Evolutionary conservation across 2,888 invertebrate species (phyloP).

Genomic region (Harmothoe impar): DNA sequence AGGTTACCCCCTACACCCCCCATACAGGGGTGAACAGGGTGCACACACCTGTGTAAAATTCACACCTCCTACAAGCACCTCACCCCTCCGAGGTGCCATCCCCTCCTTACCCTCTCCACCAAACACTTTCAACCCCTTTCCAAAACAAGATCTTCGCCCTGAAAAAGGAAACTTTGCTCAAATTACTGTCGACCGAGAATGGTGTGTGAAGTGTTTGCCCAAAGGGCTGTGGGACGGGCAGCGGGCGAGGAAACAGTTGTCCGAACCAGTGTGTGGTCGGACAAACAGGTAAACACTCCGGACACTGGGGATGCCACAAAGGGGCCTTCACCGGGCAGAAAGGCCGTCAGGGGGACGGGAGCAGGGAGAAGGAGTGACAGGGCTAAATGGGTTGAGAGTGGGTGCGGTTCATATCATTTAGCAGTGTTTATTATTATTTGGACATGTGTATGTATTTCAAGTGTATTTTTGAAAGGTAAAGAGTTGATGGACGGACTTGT

Average conservation of each 20-base stretch:
- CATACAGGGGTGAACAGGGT: constrained; percentile 14
- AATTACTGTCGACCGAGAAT: neutral
- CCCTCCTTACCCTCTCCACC: neutral
- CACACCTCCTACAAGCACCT: neutral
- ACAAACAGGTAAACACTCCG: neutral
- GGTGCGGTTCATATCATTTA: no score
- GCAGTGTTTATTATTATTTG: no score
- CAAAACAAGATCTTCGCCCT: constrained; percentile 32
- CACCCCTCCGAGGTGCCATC: neutral
- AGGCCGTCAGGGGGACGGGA: no score
- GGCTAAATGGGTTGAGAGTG: no score
- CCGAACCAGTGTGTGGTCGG: neutral
- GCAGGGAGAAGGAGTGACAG: neutral
- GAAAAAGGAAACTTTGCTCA: constrained; percentile 33
- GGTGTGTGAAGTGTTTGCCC: neutral
- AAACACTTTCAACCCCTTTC: no score
- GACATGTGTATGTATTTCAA: no score
- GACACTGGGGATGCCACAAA: neutral
- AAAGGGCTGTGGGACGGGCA: neutral
- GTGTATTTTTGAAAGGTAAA: no score
- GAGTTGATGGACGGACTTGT: no score
- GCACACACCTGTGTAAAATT: constrained; percentile 32
- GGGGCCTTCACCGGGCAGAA: neutral
- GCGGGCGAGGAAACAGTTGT: constrained; percentile 4
- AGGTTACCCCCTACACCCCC: neutral